These are phyloP conservation scores for Troides oblongomaculatus DNA, from an alignment of 2,888 invertebrate species.

Conservation along the genomic window DNA sequence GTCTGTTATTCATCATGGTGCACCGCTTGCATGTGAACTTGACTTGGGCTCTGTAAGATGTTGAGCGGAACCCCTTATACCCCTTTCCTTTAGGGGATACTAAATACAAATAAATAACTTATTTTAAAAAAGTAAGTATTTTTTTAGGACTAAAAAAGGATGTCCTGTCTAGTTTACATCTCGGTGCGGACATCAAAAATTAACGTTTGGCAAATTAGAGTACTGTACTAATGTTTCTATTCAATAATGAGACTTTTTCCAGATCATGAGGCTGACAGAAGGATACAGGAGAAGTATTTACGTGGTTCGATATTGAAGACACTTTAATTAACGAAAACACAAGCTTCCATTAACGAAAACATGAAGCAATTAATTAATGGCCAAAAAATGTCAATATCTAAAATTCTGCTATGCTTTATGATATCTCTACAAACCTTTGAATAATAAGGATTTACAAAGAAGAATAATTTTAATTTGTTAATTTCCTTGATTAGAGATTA, in stretches of 20 bases:
- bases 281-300: neutral
- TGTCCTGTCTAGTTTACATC: neutral
- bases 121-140: too few species aligned
- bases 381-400: neutral
- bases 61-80: too few species aligned
- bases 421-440: neutral
- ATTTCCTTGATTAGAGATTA: neutral
- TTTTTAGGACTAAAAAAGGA: too few species aligned
- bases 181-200: neutral
- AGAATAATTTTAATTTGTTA: neutral
- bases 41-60: too few species aligned
- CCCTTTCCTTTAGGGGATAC: too few species aligned
- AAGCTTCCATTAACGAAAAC: neutral
- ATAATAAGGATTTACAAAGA: neutral
- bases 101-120: too few species aligned
- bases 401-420: neutral
- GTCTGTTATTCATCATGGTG: too few species aligned
- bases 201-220: neutral
- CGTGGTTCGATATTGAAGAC: neutral
- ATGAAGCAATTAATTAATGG: neutral
- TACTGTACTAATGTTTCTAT: neutral
- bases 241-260: neutral
- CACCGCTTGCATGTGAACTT: too few species aligned
- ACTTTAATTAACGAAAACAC: neutral
- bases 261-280: neutral